Evolutionary conservation across 92 coral and sea anemone species (phyloP), one percentile per base, ranked within the genome.

Genomic region (Epizoanthus rinbou): DNA sequence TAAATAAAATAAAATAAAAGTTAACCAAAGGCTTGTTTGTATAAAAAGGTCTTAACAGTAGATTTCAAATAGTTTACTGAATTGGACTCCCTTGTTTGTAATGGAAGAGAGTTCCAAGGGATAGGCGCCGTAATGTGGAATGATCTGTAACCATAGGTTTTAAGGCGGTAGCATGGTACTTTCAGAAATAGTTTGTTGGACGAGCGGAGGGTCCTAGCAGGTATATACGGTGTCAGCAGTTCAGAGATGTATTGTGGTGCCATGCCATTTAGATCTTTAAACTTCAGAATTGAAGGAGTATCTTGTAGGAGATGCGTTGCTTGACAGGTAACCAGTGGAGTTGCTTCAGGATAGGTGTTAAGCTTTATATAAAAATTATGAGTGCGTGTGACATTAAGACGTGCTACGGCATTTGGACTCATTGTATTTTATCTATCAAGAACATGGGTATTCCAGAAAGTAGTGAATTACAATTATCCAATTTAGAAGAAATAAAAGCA

Each of bases 151-250:
- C 59, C 59, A 7, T 56, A 35, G 39, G 39, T 2, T 35, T 35
- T 2, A 56, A 56, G 59, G 59, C 59, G 59, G 59, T 63, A 63
- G 68, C 22, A 16, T 63, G 68, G 68, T 18, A 63, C 68, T 63
- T 63, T 63, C 68, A 63, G 68, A 19, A 63, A 23, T 63, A 63
- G 68, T 63, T 63, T 17, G 68, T 63, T 63, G 68, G 68, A 63
- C 24, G 25, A n/a, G 68, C 68, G 68, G 68, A 63, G 68, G 17
- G 68, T 63, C 68, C 68, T 63, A n/a, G 68, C 28, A 63, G 68
- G 68, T 63, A 0, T 63, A n/a, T 3, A 63, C 10, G 18, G 10
- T 24, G 22, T 24, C 23, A 16, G 22, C 68, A 63, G 23, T 8
- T 63, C 5, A n/a, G 22, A 63, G 23, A 63, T 14, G 24, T 19